phyloP scores from a whole-genome alignment of 2,113 vertebrate genomes.

The Pitta sordida region DNA sequence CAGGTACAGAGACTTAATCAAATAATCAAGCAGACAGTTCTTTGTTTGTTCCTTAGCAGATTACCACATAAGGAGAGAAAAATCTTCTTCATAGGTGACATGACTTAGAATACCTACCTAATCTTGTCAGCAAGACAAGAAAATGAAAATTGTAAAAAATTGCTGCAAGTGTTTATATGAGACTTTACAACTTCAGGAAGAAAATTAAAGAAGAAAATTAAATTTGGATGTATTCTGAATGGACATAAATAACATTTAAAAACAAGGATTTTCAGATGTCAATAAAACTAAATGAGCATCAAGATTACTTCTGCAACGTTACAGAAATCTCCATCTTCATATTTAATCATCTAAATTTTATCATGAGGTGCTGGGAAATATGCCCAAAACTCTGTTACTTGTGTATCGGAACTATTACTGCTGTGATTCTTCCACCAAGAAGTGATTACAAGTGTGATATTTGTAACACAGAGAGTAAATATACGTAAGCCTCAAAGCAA shows the following conservation, averaged over 20 bases:
- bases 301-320: neutral
- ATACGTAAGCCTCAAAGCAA: conserved; percentile 29
- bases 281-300: neutral
- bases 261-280: neutral
- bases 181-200: neutral
- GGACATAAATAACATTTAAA: neutral
- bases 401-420: neutral
- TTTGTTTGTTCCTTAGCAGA: neutral
- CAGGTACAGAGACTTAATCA: neutral
- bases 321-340: neutral
- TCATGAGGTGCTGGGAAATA: neutral
- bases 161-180: neutral
- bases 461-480: conserved; percentile 22
- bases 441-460: conserved; percentile 4
- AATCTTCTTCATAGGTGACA: neutral
- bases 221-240: neutral
- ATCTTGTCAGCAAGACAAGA: neutral
- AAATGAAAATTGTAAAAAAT: neutral
- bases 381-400: neutral
- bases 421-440: neutral
- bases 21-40: neutral
- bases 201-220: too few relatives aligned
- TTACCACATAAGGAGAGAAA: neutral
- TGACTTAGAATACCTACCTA: neutral
- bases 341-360: neutral